These are phyloP conservation scores for Erynnis tages DNA, from an alignment of 2,888 invertebrate species.

Conservation along the genomic window DNA sequence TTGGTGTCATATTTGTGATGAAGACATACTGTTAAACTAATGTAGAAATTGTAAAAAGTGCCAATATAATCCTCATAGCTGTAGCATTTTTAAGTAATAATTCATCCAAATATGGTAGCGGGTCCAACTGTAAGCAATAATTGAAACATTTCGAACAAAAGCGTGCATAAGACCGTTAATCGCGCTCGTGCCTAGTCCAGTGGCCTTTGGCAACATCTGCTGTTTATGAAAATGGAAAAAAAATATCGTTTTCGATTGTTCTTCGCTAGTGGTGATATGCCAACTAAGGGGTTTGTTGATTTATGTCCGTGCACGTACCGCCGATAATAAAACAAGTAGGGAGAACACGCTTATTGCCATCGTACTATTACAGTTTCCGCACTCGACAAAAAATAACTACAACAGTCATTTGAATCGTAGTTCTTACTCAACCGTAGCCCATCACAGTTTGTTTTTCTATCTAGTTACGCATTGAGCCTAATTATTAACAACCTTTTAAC, in stretches of 20 bases:
- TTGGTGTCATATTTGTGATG: neutral
- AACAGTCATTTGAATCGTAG: constrained; percentile 8
- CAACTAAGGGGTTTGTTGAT: constrained; percentile 36
- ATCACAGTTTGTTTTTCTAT: neutral
- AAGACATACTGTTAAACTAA: neutral
- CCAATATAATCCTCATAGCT: neutral
- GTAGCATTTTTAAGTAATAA: constrained; percentile 20
- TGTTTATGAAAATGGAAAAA: constrained; percentile 56
- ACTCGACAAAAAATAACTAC: constrained; percentile 13
- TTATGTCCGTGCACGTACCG: constrained; percentile 17
- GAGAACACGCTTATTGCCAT: constrained; percentile 17
- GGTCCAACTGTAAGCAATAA: constrained; percentile 39
- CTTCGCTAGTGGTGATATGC: constrained; percentile 46
- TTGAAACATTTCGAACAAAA: constrained; percentile 59
- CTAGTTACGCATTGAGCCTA: neutral
- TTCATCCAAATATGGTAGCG: constrained; percentile 25
- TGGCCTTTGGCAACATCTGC: constrained; percentile 71
- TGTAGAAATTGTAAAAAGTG: neutral
- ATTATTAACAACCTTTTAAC: too few relatives aligned
- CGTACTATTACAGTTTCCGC: constrained; percentile 17
- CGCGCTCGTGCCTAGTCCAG: constrained; percentile 43
- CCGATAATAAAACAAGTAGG: constrained; percentile 20
- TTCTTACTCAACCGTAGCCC: constrained; percentile 8
- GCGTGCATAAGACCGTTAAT: constrained; percentile 49
- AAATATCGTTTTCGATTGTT: constrained; percentile 49